phyloP scores from a whole-genome alignment of 2,797 vertebrate genomes.

The Muraenolepis orangiensis region DNA sequence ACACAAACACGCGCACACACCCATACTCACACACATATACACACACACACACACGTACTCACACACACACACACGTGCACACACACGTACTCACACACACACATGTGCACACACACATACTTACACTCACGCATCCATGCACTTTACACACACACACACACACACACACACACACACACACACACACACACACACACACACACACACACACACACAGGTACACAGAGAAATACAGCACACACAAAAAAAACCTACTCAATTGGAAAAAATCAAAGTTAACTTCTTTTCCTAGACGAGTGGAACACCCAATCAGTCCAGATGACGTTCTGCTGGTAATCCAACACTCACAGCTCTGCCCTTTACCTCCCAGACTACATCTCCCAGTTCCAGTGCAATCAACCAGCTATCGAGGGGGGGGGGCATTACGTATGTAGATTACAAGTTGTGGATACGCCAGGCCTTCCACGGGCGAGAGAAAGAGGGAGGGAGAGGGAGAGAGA shows the following conservation, averaged over 20 bases:
- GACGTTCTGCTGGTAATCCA: not conserved
- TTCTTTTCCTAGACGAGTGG: conserved; percentile 6
- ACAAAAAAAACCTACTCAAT: not conserved
- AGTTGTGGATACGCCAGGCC: conserved; percentile 40
- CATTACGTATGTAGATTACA: conserved; percentile 49
- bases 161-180: not conserved
- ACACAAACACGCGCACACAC: no score
- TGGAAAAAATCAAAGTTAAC: not conserved
- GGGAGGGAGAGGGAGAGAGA: no score
- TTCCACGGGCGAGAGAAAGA: conserved; percentile 31
- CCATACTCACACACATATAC: no score
- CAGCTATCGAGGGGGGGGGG: conserved; percentile 36
- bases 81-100: no score
- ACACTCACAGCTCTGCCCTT: conserved; percentile 24
- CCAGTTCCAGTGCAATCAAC: conserved; percentile 30
- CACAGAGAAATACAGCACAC: no score
- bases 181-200: no score
- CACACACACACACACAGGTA: not conserved
- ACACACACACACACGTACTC: no score
- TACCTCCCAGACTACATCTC: conserved; percentile 1
- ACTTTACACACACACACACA: not conserved
- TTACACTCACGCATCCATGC: no score
- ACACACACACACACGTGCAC: no score
- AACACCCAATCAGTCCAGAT: conserved; percentile 21
- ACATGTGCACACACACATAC: no score